Conservation (phyloP, 2,113 vertebrate species). For the Sialia sialis region DNA sequence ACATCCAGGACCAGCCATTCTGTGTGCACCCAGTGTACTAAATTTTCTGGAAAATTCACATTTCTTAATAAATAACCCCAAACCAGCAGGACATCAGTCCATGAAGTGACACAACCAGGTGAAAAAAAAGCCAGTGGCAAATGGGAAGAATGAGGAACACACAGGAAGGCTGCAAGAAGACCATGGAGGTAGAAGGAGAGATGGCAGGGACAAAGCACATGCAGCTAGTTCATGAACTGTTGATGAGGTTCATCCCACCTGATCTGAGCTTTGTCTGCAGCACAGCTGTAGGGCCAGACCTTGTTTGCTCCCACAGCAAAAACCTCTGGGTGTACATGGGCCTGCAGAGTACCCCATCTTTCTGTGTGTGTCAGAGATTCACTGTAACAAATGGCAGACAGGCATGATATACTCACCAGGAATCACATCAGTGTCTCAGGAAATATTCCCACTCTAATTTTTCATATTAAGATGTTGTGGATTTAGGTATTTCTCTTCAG, state of each 20-base stretch:
- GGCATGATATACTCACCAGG: not conserved
- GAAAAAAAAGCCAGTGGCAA: accelerated
- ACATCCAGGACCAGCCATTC: not conserved
- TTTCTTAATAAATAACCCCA: not conserved
- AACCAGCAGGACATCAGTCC: not conserved
- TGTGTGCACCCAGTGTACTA: accelerated
- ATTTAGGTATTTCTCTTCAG: not conserved
- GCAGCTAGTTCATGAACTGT: not conserved
- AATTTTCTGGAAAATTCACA: not conserved
- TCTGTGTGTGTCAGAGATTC: not conserved
- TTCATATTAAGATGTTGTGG: not conserved
- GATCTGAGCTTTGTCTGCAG: not conserved
- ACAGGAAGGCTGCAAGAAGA: not conserved
- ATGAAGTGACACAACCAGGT: not conserved
- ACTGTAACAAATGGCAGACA: not conserved
- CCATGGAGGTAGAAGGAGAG: not conserved
- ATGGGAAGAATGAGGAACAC: not conserved
- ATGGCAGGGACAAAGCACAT: not conserved
- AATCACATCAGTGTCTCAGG: not conserved
- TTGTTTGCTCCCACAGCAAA: not conserved
- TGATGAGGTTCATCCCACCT: not conserved
- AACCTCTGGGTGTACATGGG: not conserved
- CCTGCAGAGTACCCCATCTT: not conserved
- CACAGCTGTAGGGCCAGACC: not conserved
- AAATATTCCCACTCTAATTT: not conserved